Evolutionary conservation across 2,797 vertebrate genomes (phyloP), one percentile per base, ranked within the genome.

Genomic region (Triplophysa bombifrons): DNA sequence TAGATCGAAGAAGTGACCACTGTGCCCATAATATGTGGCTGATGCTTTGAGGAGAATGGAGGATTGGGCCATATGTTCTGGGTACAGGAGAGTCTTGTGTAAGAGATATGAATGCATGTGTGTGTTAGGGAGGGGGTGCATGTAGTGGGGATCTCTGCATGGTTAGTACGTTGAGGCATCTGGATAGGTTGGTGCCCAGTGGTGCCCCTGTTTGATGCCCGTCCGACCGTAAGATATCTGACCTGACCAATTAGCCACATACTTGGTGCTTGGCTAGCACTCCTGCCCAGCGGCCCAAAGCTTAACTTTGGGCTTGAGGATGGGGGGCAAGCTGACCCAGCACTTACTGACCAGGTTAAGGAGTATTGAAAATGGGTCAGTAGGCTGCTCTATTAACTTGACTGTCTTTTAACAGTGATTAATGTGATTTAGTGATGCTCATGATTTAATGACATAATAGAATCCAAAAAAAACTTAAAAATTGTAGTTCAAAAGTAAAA

Each of bases 191-290:
- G 41, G 73, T 85, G 86, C 87, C 84, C 87, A 87, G 88, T 90
- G 87, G 90, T 88, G 82, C 76, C 72, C 72, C 85, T 82, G 88
- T 87, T 61, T 86, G 64, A 88, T 83, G 87, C 86, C 88, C 89
- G 84, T 86, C 88, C 91, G 61, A 91, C 90, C 90, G 87, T 93
- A 87, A 93, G 91, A 90, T 91, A 94, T 94, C 89, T 90, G 90
- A 94, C 91, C 91, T 92, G 93, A 94, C 92, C 93, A 94, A 93
- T 94, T 93, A 94, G 92, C 90, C 90, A 89, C 91, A 91, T 91
- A 89, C 88, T 88, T 78, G 80, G 85, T 88, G 90, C 91, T 66
- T 84, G 76, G 82, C 74, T 82, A 72, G 84, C 93, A 92, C 85
- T 82, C 82, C 84, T 77, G 81, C 80, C 80, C 86, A 65, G 65